Evolutionary conservation across 2,113 vertebrate genomes (phyloP), one percentile per base, ranked within the genome.

Genomic region (Apeltes quadracus): DNA sequence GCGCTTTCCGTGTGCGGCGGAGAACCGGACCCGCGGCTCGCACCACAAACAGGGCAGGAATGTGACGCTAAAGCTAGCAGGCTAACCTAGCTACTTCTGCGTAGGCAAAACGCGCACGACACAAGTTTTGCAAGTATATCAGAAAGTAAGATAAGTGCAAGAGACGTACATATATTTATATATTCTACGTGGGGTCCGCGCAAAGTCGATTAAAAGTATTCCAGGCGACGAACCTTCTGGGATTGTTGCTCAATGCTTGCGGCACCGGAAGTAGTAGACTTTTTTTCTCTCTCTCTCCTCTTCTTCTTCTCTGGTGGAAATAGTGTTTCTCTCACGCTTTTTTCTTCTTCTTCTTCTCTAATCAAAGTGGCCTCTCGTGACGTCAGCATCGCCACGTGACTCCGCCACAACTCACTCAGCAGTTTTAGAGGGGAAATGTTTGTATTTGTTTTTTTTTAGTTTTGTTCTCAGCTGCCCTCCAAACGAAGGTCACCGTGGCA

Each of bases 181-280:
- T 9, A 1, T 7, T 34, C 0, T 1, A 10, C 0, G 4, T 9
- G 18, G 8, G 3, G 3, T 44, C 1, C 1, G 16, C 3, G 15
- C 0, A 51, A 20, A 32, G 5, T n/a, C 10, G 63, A 70, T 29
- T 8, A 3, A 50, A 73, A 56, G 1, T 62, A 71, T 64, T 69
- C 32, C 11, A 20, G 18, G n/a, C 3, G 4, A 87, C 88, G 84
- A 87, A 92, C 90, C 88, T 90, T 76, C 59, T 67, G 61, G 85
- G 82, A 78, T 62, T 82, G 70, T 79, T 83, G 82, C 76, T 79
- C 78, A 79, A 34, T 48, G 59, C 72, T 72, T 56, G 59, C 55
- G 41, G 71, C 54, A 82, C 80, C 84, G 69, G 62, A 65, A 65
- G 32, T 51, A 36, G 44, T 65, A 36, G 14, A 27, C 67, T 44